Base-by-base conservation (phyloP, 2,888 invertebrate species). In the Labia minor region DNA sequence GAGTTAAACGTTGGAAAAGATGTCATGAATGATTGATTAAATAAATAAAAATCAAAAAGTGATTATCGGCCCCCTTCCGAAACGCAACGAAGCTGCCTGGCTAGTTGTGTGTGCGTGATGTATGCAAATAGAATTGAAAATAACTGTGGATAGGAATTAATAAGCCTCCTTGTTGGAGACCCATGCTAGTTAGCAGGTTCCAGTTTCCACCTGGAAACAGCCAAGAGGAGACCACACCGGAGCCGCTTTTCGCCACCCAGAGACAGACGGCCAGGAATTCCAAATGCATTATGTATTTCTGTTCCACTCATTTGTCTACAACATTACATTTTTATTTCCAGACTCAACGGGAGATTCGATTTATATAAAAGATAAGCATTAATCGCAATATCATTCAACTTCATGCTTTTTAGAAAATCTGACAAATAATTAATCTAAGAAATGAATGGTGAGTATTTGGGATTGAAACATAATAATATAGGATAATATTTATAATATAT, bases 1-100 rank as follows among this genome's bases (percentile, higher is more conserved):
- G 49, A 49, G n/a, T 49, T 49, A 16, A 49, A n/a, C 49, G 49
- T 49, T 49, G 14, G 49, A 49, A 49, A 49, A 49, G 49, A 49
- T 49, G 49, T 49, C 49, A 49, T 49, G n/a, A 49, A 49, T 49
- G 49, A 49, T 49, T 49, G 49, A 49, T 49, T 49, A 49, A 49
- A 49, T 49, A 49, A 49, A 49, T 49, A 49, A 49, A 14, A 14
- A 49, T 49, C 49, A 49, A 11, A 49, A 49, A 49, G 49, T 49
- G 49, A 49, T 49, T 49, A 49, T 49, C 49, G 49, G 16, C 14
- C 49, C 16, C 11, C 33, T n/a, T 33, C 33, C 33, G 33, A 33
- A 33, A n/a, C 6, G 6, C 33, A 33, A 11, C 33, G 6, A 33
- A 11, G 11, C 33, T n/a, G 49, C 49, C 49, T n/a, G 49, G 2